phyloP scores from a whole-genome alignment of 2,797 vertebrate genomes.

The Sebastolobus altivelis region DNA sequence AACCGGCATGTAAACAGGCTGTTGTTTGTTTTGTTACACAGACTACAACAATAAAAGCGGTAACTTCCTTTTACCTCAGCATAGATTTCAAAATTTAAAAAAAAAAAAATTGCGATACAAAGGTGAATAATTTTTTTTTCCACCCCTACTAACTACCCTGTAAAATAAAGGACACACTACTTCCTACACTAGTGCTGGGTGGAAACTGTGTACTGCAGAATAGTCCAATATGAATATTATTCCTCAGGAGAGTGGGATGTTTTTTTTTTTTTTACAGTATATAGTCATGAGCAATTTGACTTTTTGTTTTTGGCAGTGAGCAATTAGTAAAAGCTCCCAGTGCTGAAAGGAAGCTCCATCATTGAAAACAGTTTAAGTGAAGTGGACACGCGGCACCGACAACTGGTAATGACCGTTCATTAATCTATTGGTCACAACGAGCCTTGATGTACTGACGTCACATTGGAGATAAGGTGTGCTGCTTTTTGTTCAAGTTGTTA shows the following conservation, averaged over 20 bases:
- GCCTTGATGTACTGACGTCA: slow-evolving; percentile 19
- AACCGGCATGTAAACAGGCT: too few species aligned
- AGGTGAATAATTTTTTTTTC: too few species aligned
- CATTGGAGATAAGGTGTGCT: background rate
- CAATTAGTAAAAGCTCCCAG: slow-evolving; percentile 36
- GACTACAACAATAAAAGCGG: too few species aligned
- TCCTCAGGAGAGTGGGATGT: background rate
- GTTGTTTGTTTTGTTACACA: too few species aligned
- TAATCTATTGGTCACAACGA: slow-evolving; percentile 32
- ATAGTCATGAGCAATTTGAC: slow-evolving; percentile 27
- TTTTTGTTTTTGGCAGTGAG: slow-evolving; percentile 34
- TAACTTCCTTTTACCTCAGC: too few species aligned
- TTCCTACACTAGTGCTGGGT: background rate
- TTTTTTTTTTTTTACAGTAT: background rate
- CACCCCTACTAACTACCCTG: background rate
- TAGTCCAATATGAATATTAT: background rate
- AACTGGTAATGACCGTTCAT: slow-evolving; percentile 34
- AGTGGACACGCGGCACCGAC: slow-evolving; percentile 28
- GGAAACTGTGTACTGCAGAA: background rate
- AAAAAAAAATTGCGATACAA: too few species aligned
- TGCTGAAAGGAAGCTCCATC: slow-evolving; percentile 32
- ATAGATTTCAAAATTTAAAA: too few species aligned
- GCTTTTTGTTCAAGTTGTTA: slow-evolving; percentile 3
- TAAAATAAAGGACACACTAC: background rate
- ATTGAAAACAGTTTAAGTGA: slow-evolving; percentile 34